Conservation (phyloP, 2,113 vertebrate genomes). For the Pedionomus torquatus region DNA sequence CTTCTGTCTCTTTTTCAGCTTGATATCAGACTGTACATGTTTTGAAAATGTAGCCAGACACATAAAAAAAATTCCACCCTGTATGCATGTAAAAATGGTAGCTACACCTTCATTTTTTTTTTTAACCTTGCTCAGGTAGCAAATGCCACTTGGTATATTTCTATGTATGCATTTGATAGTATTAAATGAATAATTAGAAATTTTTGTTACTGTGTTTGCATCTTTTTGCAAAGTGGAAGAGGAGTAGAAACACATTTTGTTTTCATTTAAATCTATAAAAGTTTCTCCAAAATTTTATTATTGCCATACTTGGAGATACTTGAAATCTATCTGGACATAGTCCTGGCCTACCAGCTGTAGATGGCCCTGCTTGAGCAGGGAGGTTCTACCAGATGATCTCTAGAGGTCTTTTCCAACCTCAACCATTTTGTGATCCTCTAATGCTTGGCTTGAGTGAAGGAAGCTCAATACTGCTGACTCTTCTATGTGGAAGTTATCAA, state of each 20-base stretch:
- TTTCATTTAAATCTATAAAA: background rate
- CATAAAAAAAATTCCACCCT: accelerated
- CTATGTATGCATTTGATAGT: background rate
- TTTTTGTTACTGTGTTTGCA: background rate
- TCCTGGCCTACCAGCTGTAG: background rate
- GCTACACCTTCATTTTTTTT: background rate
- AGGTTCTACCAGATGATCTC: background rate
- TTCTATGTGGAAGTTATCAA: background rate
- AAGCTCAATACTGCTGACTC: background rate
- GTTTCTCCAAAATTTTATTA: background rate
- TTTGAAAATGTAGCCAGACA: background rate
- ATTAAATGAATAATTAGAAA: background rate
- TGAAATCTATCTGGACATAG: accelerated
- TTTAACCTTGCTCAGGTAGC: background rate
- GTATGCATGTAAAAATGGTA: background rate
- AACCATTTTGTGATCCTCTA: background rate
- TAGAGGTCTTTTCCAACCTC: background rate
- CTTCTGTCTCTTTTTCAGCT: background rate
- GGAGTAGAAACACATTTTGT: background rate
- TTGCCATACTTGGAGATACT: background rate
- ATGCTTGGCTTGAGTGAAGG: background rate
- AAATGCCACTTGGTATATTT: background rate
- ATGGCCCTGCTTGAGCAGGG: background rate
- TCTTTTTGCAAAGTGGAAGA: background rate
- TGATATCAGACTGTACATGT: background rate